phyloP scores from a whole-genome alignment of 2,797 vertebrate genomes.

The Pseudocheirus occidentalis region DNA sequence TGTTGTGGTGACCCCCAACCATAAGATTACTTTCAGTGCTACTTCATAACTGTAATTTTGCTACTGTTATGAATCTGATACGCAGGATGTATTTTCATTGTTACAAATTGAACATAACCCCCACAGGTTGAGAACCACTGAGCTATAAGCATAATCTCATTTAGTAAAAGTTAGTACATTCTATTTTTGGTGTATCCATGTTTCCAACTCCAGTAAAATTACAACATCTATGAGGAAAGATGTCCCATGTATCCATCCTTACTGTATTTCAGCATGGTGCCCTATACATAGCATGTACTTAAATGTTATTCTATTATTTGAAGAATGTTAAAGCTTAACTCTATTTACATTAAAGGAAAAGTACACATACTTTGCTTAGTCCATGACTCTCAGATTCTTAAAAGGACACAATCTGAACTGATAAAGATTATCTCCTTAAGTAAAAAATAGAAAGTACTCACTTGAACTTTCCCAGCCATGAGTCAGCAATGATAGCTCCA shows the following conservation, averaged over 20 bases:
- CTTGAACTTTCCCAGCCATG: slow-evolving; percentile 98
- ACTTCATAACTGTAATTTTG: too few species aligned
- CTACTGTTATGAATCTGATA: too few species aligned
- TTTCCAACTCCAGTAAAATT: not conserved
- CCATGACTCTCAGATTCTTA: not conserved
- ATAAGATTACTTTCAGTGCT: too few species aligned
- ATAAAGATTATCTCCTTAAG: not conserved
- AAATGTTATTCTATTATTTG: not conserved
- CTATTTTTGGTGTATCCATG: not conserved
- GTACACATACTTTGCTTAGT: not conserved
- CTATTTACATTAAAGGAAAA: not conserved
- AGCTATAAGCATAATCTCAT: not conserved
- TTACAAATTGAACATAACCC: too few species aligned
- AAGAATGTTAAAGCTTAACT: not conserved
- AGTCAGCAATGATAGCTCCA: slow-evolving; percentile 94
- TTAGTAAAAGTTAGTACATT: not conserved
- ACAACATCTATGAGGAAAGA: not conserved
- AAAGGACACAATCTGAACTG: not conserved
- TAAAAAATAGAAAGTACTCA: slow-evolving; percentile 83
- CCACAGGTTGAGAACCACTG: too few species aligned
- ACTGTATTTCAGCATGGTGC: not conserved
- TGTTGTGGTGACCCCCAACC: too few species aligned
- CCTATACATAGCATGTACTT: not conserved
- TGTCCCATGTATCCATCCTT: not conserved
- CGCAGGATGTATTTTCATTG: too few species aligned